A percentile compares a stretch with the other conserved stretches of the same genome.
phyloP scores from a whole-genome alignment of 2,113 vertebrate species.

The Delphinapterus leucas region DNA sequence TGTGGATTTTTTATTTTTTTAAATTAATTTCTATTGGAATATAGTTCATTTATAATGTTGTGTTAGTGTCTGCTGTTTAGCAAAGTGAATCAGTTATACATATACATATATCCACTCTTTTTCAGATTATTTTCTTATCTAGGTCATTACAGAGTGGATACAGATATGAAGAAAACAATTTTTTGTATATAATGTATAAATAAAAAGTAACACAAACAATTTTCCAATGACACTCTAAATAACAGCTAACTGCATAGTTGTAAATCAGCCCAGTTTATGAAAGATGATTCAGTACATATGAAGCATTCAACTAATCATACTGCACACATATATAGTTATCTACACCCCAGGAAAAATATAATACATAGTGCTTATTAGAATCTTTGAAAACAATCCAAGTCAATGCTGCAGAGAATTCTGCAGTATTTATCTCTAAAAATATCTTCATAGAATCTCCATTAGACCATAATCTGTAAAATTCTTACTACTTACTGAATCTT shows the following conservation, averaged over 20 bases:
- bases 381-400: neutral
- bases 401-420: neutral
- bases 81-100: no score
- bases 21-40: no score
- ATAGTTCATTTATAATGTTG: no score
- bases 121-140: no score
- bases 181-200: neutral
- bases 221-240: conserved; percentile 5
- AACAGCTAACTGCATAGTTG: neutral
- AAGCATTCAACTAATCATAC: neutral
- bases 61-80: no score
- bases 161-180: neutral
- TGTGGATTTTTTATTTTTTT: no score
- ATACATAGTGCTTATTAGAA: neutral
- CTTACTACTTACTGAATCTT: neutral
- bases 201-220: conserved; percentile 16
- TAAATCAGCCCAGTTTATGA: neutral
- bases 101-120: no score
- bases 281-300: neutral
- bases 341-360: neutral
- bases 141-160: neutral
- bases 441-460: neutral
- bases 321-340: neutral
- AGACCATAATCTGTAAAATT: neutral
- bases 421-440: conserved; percentile 26